phyloP scores from a whole-genome alignment of 2,888 invertebrate species.

The Aleiodes alternator region DNA sequence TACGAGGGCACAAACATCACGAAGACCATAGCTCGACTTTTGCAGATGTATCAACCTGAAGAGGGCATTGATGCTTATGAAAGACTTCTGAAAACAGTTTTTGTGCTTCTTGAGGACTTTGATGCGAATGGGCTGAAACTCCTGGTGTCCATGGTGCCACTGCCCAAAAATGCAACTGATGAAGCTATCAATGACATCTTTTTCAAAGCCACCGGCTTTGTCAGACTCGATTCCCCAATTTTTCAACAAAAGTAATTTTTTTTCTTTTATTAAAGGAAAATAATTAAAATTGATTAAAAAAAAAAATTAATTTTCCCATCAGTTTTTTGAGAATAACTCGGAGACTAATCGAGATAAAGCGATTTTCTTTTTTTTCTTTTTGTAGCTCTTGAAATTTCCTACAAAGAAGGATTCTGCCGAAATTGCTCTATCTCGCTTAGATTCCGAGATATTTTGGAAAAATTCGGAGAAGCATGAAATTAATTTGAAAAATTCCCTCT shows the following conservation, averaged over 20 bases:
- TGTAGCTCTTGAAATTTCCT: too few species aligned
- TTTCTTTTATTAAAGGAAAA: neutral
- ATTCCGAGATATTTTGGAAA: too few species aligned
- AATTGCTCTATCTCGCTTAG: too few species aligned
- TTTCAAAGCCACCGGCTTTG: constrained; percentile 60
- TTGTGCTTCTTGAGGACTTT: constrained; percentile 61
- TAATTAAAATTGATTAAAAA: too few species aligned
- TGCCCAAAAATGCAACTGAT: constrained; percentile 61
- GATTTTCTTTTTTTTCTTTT: too few species aligned
- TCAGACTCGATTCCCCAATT: constrained; percentile 59
- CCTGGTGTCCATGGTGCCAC: constrained; percentile 64
- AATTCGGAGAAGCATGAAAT: too few species aligned
- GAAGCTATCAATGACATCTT: constrained; percentile 61
- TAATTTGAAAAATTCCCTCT: too few species aligned
- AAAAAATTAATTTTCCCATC: too few species aligned
- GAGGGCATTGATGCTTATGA: constrained; percentile 66
- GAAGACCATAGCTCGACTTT: constrained; percentile 62
- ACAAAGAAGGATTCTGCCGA: too few species aligned
- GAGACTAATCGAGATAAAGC: too few species aligned
- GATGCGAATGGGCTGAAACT: constrained; percentile 60
- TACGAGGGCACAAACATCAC: constrained; percentile 62
- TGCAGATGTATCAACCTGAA: constrained; percentile 67
- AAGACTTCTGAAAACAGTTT: constrained; percentile 61
- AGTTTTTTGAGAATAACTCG: neutral
- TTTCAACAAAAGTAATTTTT: constrained; percentile 52